phyloP scores from a whole-genome alignment of 2,888 invertebrate species.

The Tenthredo distinguenda region DNA sequence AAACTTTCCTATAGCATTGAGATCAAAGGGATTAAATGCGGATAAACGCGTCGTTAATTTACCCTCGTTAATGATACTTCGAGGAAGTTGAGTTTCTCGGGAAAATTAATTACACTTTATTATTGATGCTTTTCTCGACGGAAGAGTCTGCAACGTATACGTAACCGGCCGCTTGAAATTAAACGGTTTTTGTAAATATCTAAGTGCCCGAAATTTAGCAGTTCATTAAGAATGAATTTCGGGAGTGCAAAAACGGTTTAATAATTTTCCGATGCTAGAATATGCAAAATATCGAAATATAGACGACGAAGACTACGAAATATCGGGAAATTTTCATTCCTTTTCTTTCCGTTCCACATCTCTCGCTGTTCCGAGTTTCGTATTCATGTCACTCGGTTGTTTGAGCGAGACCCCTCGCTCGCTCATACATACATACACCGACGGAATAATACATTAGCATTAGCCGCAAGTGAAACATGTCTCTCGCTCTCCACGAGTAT shows the following conservation, averaged over 20 bases:
- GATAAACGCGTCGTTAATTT: conserved; percentile 38
- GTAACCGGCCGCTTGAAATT: background rate
- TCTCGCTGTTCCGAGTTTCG: background rate
- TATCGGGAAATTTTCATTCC: background rate
- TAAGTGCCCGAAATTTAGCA: background rate
- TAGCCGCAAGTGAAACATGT: conserved; percentile 28
- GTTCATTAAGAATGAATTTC: background rate
- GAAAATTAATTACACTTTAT: conserved; percentile 47
- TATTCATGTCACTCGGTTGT: conserved; percentile 41
- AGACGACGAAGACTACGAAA: background rate
- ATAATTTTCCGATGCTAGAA: background rate
- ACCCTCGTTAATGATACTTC: conserved; percentile 45
- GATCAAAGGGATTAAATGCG: conserved; percentile 39
- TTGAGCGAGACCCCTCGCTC: conserved; percentile 2
- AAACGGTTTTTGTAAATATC: background rate
- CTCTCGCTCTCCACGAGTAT: background rate
- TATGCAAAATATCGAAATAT: no score
- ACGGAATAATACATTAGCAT: conserved; percentile 31
- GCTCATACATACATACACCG: conserved; percentile 6
- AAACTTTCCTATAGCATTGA: background rate
- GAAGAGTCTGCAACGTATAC: background rate
- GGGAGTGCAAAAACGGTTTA: background rate
- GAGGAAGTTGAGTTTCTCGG: conserved; percentile 31
- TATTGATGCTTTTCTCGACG: background rate
- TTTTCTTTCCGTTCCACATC: background rate